Evolutionary conservation across 35 echinoderm and acorn worm genomes (phyloP).

Genomic region (Lytechinus variegatus): DNA sequence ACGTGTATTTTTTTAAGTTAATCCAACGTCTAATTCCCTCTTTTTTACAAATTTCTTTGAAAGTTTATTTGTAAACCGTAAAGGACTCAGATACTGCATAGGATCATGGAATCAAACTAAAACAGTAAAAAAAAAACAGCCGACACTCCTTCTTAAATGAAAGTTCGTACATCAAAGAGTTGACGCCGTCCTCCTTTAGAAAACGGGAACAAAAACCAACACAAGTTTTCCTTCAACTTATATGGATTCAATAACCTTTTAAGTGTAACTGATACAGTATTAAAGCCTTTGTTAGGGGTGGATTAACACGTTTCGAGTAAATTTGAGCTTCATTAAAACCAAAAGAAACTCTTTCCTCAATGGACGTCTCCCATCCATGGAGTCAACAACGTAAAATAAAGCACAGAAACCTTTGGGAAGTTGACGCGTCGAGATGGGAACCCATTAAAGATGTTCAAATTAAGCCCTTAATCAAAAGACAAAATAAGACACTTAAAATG

Average conservation of each 20-base stretch:
- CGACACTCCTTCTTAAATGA: neutral
- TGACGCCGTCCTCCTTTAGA: neutral
- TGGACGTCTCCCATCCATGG: neutral
- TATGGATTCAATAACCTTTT: neutral
- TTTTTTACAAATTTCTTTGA: neutral
- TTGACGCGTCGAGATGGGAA: neutral
- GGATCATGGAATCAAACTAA: neutral
- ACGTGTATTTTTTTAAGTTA: too few species aligned
- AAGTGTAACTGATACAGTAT: neutral
- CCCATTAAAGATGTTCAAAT: too few species aligned
- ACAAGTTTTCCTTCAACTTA: neutral
- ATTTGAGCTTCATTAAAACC: neutral
- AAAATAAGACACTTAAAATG: too few species aligned
- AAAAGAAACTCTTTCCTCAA: neutral
- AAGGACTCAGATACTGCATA: too few species aligned
- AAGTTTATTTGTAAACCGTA: neutral
- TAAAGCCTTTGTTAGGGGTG: neutral
- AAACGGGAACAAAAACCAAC: neutral
- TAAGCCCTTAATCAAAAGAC: too few species aligned
- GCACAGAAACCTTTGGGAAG: neutral
- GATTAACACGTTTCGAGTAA: neutral
- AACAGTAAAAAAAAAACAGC: neutral
- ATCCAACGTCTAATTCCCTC: too few species aligned
- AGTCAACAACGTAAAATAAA: neutral
- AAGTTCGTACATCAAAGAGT: neutral